Conservation (phyloP, 1,140 invertebrate genomes). For the Ceratina australensis region DNA sequence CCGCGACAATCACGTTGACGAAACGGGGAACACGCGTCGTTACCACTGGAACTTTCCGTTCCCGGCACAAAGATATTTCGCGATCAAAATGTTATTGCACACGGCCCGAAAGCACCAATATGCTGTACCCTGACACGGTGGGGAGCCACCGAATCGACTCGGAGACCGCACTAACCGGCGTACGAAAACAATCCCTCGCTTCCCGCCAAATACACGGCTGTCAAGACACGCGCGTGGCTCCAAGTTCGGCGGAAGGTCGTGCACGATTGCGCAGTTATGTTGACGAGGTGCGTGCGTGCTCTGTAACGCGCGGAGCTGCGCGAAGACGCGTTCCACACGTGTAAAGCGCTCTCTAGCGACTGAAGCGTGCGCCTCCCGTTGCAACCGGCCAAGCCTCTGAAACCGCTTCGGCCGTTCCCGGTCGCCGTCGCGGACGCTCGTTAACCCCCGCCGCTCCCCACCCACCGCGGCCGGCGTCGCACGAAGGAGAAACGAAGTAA, state of each 20-base stretch:
- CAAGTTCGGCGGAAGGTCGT: conserved; percentile 56
- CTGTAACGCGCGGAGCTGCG: conserved; percentile 52
- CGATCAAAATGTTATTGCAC: conserved; percentile 59
- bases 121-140: conserved; percentile 46
- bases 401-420: conserved; percentile 33
- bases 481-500: conserved; percentile 41
- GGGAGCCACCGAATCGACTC: conserved; percentile 33
- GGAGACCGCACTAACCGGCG: conserved; percentile 22
- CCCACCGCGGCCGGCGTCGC: not conserved
- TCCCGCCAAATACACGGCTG: conserved; percentile 63
- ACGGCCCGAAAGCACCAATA: conserved; percentile 65
- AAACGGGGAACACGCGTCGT: not conserved
- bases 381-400: conserved; percentile 50
- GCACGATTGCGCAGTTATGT: conserved; percentile 68
- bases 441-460: conserved; percentile 47
- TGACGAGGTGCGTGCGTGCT: conserved; percentile 40
- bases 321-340: conserved; percentile 59
- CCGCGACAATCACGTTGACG: not conserved
- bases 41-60: conserved; percentile 17
- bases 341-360: conserved; percentile 75
- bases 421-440: conserved; percentile 38
- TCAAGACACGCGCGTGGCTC: conserved; percentile 61
- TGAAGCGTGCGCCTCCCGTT: conserved; percentile 57
- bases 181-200: conserved; percentile 11
- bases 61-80: conserved; percentile 33